Evolutionary conservation across 2,113 vertebrate species (phyloP), one percentile per base, ranked within the genome.

Genomic region (Vicugna pacos): DNA sequence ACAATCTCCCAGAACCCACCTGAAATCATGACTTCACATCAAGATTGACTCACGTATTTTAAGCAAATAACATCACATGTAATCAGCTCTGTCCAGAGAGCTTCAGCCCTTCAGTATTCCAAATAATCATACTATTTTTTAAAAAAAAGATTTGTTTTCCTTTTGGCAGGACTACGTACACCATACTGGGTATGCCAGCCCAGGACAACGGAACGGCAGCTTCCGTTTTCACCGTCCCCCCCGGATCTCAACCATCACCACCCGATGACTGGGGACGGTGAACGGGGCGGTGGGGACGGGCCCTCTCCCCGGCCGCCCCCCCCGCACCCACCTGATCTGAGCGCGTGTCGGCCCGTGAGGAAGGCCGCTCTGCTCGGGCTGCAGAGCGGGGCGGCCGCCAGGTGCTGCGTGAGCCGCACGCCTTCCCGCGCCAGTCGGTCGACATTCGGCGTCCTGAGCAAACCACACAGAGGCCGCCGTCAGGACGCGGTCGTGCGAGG

Each of bases 301-400:
- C 5, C 46, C 28, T 15, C 11, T 10, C 10, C 28, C 24, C 7
- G 13, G 8, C 2, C 17, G 0, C 19, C 6, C 0, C 17, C 7
- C 4, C 38, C 22, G 58, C 62, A 70, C 93, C 30, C 20, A 99
- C 99, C 99, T 98, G 99, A 99, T 97, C 99, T 89, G 67, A 99
- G 95, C 3, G 99, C 98, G 67, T 99, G 99, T 91, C 99, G 98
- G n/a, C 99, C 99, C 0, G 99, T 99, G 64, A 99, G 98, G 56
- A 99, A 99, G 0, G 99, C 99, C 0, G 99, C 99, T 95, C 99
- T 98, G 98, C 99, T 99, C 0, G 99, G 99, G 0, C 98, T 98
- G 90, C 99, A 99, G 24, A 99, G 96, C 0, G 98, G 97, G 1
- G 99, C 98, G 2, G 99, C 99, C 0, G 99, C 98, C 19, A 99